Percentiles rank a stretch among this genome's conserved stretches.
Evolutionary conservation across 1,140 invertebrate genomes (phyloP).

Genomic region (Hylyphantes graminicola): DNA sequence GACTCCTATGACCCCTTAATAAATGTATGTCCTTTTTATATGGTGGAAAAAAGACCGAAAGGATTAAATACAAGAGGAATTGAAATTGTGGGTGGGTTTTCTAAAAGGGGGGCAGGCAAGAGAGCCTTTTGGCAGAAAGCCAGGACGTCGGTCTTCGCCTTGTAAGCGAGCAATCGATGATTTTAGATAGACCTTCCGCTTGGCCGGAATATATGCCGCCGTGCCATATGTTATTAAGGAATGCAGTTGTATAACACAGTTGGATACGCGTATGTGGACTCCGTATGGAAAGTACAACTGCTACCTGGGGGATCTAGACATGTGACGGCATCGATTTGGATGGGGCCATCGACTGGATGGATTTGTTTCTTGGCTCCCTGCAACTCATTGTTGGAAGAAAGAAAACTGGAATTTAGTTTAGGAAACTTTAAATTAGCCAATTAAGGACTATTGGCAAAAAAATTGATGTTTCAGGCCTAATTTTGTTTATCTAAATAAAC

Average conservation of each 20-base stretch:
- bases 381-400: too few relatives aligned
- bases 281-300: too few relatives aligned
- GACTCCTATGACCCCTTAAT: conserved; percentile 12
- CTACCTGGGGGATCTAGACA: too few relatives aligned
- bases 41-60: conserved; percentile 6
- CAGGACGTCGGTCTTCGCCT: conserved; percentile 37
- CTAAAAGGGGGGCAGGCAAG: conserved; percentile 10
- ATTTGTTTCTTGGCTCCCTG: too few relatives aligned
- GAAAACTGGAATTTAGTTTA: too few relatives aligned
- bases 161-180: conserved; percentile 38
- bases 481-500: too few relatives aligned
- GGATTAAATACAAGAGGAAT: conserved; percentile 44
- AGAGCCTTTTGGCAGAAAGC: conserved; percentile 40
- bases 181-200: conserved; percentile 9
- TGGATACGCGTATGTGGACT: too few relatives aligned
- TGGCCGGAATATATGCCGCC: neutral
- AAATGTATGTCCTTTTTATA: conserved; percentile 32
- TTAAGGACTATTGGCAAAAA: too few relatives aligned
- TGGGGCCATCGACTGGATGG: too few relatives aligned
- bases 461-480: too few relatives aligned
- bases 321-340: too few relatives aligned
- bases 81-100: conserved; percentile 39
- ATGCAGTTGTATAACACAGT: neutral
- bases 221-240: neutral
- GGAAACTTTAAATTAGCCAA: too few relatives aligned